phyloP scores from a whole-genome alignment of 2,113 vertebrate species.

The Apodemus sylvaticus region DNA sequence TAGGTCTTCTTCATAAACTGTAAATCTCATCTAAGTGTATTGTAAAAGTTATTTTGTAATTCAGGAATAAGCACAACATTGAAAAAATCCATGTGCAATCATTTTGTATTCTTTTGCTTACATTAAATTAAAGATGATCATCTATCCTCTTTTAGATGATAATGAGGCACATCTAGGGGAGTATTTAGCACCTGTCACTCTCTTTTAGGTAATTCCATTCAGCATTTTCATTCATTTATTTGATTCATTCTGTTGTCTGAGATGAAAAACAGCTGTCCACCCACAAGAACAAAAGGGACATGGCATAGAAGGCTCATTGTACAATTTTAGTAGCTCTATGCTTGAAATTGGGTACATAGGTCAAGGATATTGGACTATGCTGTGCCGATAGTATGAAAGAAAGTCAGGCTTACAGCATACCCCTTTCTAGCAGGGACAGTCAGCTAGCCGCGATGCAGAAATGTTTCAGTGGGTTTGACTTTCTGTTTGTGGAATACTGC shows the following conservation, averaged over 20 bases:
- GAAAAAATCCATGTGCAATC: constrained; percentile 14
- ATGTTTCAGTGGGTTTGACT: neutral
- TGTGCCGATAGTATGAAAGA: neutral
- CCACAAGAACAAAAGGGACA: neutral
- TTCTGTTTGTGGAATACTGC: neutral
- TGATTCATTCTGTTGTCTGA: constrained; percentile 51
- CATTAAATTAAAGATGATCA: constrained; percentile 50
- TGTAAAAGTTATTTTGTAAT: constrained; percentile 43
- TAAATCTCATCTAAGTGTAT: constrained; percentile 25
- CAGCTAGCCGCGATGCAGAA: neutral
- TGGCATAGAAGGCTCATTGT: neutral
- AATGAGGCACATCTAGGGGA: constrained; percentile 29
- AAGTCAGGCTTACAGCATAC: neutral
- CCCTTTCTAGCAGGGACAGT: neutral
- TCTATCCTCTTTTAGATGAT: constrained; percentile 33
- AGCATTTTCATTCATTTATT: constrained; percentile 55
- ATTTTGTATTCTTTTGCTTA: constrained; percentile 52
- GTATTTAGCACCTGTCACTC: constrained; percentile 45
- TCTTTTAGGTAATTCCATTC: constrained; percentile 32
- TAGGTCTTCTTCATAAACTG: neutral
- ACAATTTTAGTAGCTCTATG: neutral
- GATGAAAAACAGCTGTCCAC: constrained; percentile 46
- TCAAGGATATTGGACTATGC: neutral
- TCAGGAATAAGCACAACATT: constrained; percentile 2
- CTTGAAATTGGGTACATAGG: neutral